phyloP scores from a whole-genome alignment of 2,797 vertebrate species.

The Meda fulgida region DNA sequence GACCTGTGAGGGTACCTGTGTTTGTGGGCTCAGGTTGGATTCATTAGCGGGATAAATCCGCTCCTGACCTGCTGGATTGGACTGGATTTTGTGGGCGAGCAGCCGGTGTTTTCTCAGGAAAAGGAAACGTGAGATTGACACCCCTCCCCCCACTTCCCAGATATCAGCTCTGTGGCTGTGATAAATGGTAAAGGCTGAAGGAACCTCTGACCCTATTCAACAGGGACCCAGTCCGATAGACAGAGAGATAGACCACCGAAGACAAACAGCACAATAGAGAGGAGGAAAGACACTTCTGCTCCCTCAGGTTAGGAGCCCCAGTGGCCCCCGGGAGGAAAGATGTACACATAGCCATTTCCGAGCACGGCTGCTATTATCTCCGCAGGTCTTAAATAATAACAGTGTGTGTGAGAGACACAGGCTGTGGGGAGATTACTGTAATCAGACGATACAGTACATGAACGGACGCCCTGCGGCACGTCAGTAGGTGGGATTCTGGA shows the following conservation, averaged over 20 bases:
- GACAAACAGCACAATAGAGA: constrained; percentile 44
- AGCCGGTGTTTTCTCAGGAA: constrained; percentile 25
- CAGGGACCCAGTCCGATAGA: constrained; percentile 46
- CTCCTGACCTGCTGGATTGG: constrained; percentile 49
- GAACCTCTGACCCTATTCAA: constrained; percentile 41
- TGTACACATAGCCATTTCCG: constrained; percentile 54
- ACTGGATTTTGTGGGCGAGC: constrained; percentile 25
- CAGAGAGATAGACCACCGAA: constrained; percentile 55
- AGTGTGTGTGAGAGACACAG: constrained; percentile 50
- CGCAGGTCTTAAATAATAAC: constrained; percentile 58
- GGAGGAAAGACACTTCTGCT: constrained; percentile 30
- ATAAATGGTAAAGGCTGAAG: constrained; percentile 51
- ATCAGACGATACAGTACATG: constrained; percentile 60
- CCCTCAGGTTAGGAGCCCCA: constrained; percentile 28
- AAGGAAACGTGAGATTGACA: constrained; percentile 35
- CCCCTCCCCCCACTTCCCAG: constrained; percentile 3
- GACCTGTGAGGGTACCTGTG: constrained; percentile 58
- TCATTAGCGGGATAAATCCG: constrained; percentile 57
- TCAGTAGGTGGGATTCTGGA: constrained; percentile 40
- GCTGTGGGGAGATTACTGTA: constrained; percentile 58
- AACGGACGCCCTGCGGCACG: constrained; percentile 45
- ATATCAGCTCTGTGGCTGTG: constrained; percentile 36
- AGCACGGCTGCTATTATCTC: constrained; percentile 54
- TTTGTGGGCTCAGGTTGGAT: constrained; percentile 51
- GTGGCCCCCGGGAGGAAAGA: constrained; percentile 48